Base-by-base conservation (phyloP, 2,888 invertebrate species). In the Ecliptopera silaceata region DNA sequence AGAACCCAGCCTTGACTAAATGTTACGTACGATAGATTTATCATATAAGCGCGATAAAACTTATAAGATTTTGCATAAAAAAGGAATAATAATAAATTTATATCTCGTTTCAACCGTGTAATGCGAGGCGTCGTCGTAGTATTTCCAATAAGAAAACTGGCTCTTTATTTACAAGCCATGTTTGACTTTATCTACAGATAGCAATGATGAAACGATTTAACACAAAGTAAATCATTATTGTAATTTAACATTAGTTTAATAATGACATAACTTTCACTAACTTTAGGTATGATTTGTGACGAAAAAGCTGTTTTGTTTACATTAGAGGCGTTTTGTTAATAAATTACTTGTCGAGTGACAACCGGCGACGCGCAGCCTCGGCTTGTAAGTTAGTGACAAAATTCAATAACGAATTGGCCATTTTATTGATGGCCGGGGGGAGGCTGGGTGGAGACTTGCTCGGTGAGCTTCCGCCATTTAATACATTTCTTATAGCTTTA, bases 371-470 rank as follows among this genome's bases (percentile, higher is more conserved):
- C 88, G 88, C 87, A 88, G 84, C 89, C 80, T 85, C 84, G 72
- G 73, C 77, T 71, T 77, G 77, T 82, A 85, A 85, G 83, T 88
- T 88, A 77, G 77, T 79, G 79, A 88, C 84, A 88, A 90, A 91
- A 90, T 89, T 88, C 91, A 88, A 89, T 90, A 91, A 84, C 85
- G 90, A 90, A 88, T 90, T 91, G 89, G 91, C 91, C 92, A 92
- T 92, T 92, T 92, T 92, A 91, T 91, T 89, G 91, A 91, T 89
- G 89, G 86, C 85, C 77, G 87, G 89, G 87, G 89, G 86, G 84
- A 86, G 86, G 85, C 79, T 88, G 89, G 90, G 88, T 84, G 88
- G 88, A 87, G 89, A 87, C 86, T 81, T 74, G 73, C 73, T 80
- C 74, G 82, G 84, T 84, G 82, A 88, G 85, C 85, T 88, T 86